Conservation (phyloP, 2,797 vertebrate species). For the Pristis pectinata region DNA sequence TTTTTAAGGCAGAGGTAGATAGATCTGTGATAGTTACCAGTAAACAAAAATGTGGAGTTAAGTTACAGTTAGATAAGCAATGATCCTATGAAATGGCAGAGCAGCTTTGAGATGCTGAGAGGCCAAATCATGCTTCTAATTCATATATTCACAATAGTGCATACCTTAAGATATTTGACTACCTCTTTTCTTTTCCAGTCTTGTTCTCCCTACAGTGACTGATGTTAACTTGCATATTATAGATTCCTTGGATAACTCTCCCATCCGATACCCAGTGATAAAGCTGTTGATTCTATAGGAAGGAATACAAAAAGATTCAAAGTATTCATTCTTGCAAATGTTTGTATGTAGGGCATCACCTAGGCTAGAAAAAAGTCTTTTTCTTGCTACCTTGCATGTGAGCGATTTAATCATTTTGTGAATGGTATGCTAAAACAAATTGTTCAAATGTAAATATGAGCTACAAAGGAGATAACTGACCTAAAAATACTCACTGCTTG, state of each 20-base stretch:
- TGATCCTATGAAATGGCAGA: too few species aligned
- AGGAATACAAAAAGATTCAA: not conserved
- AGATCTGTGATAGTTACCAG: too few species aligned
- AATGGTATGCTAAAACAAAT: not conserved
- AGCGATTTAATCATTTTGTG: not conserved
- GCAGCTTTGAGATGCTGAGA: too few species aligned
- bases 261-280: not conserved
- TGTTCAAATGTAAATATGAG: constrained; percentile 2
- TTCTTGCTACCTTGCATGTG: too few species aligned
- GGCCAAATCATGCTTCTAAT: too few species aligned
- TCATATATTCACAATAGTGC: not conserved
- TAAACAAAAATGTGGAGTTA: too few species aligned
- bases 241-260: not conserved
- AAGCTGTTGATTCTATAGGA: not conserved
- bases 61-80: too few species aligned
- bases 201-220: not conserved
- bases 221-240: too few species aligned
- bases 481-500: not conserved
- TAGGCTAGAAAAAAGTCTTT: not conserved
- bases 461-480: not conserved
- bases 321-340: not conserved
- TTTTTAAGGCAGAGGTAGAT: too few species aligned
- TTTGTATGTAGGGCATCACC: not conserved
- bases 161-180: not conserved
- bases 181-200: not conserved